Evolutionary conservation across 1,140 invertebrate species (phyloP), one percentile per base, ranked within the genome.

Genomic region (Lordiphosa stackelbergi): DNA sequence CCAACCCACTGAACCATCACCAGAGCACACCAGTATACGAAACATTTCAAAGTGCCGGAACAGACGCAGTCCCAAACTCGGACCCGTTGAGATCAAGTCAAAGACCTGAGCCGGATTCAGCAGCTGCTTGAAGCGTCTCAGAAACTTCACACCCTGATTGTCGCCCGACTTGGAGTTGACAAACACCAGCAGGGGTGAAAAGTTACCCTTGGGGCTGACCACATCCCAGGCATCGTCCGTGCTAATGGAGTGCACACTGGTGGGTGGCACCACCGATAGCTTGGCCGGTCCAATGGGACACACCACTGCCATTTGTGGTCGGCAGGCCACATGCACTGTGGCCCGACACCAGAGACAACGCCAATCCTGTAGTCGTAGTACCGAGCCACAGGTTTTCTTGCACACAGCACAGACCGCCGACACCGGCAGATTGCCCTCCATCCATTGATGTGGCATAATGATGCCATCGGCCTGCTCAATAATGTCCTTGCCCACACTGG

Each of bases 81-180:
- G 97, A 36, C 96, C 95, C 9, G 92, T 92, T 7, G 90, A 91
- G 63, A 97, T 97, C 66, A 99, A 92, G 91, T 99, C 97, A 90
- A 98, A 99, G 36, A 99, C 97, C 91, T 99, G 97, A 56, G 96
- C 96, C 8, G 97, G 97, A 90, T 99, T 99, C 31, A 98, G 90
- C 42, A 98, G 91, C 88, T 98, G 97, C 87, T 97, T 98, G 88
- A 99, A 98, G 58, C 97, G 92, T 56, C 96, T 90, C 38, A 99
- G 90, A 34, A 99, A 98, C 89, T 97, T 97, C n/a, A 98, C 93
- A 59, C 96, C 97, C 90, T 97, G 96, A 90, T 98, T 98, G 90
- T 98, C 97, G 70, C 97, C 97, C 56, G 96, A 97, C 90, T 98
- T 97, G 43, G 97, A 98, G 89, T 99, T 99, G 65, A 98, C 96